phyloP scores from a whole-genome alignment of 2,888 invertebrate genomes.

The Patella caerulea region DNA sequence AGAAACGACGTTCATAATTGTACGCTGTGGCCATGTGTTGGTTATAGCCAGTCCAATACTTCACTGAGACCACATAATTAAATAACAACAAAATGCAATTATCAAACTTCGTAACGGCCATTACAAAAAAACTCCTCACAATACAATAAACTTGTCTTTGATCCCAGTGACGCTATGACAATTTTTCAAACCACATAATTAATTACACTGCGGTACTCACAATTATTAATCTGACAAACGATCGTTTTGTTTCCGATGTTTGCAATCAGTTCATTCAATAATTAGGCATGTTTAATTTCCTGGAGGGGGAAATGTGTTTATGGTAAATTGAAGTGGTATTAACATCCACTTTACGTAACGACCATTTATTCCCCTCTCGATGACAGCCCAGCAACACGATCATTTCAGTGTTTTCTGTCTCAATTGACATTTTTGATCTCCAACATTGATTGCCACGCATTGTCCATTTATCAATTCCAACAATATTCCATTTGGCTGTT shows the following conservation, averaged over 20 bases:
- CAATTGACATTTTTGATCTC: not conserved
- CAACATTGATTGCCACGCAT: not conserved
- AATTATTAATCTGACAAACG: not conserved
- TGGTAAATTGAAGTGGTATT: slow-evolving; percentile 6
- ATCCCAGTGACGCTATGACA: not conserved
- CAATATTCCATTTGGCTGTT: slow-evolving; percentile 4
- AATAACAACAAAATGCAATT: slow-evolving; percentile 27
- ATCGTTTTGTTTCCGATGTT: not conserved
- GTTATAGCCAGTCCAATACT: slow-evolving; percentile 22
- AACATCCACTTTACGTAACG: not conserved
- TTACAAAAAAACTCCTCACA: not conserved
- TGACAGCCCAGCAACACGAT: slow-evolving; percentile 2
- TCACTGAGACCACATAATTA: slow-evolving; percentile 22
- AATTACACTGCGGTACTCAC: not conserved
- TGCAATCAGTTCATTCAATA: not conserved
- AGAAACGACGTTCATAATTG: slow-evolving; percentile 21
- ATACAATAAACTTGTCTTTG: not conserved
- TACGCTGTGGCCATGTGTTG: slow-evolving; percentile 22
- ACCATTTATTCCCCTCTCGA: not conserved
- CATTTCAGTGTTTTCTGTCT: slow-evolving; percentile 9
- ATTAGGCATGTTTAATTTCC: slow-evolving; percentile 1
- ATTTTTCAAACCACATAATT: slow-evolving; percentile 6
- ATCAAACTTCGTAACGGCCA: not conserved
- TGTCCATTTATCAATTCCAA: slow-evolving; percentile 11
- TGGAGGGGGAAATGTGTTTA: not conserved